phyloP scores from a whole-genome alignment of 2,113 vertebrate genomes.

The Lota lota region DNA sequence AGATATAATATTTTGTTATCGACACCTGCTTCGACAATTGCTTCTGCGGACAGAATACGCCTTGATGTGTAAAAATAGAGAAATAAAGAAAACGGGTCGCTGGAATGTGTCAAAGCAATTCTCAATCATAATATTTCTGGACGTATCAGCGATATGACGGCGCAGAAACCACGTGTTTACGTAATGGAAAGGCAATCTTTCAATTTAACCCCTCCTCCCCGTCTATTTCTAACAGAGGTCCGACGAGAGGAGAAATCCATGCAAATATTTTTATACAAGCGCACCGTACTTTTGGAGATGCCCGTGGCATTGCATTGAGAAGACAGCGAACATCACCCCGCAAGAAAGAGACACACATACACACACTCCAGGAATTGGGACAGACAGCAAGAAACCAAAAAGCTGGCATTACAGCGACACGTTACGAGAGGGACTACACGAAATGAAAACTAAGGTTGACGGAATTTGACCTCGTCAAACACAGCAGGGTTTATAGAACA shows the following conservation, averaged over 20 bases:
- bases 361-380: conserved; percentile 50
- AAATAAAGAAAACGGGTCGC: no score
- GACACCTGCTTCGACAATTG: no score
- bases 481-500: conserved; percentile 50
- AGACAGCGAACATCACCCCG: conserved; percentile 32
- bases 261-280: conserved; percentile 50
- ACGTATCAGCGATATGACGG: conserved; percentile 79
- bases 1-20: no score
- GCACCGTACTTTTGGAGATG: conserved; percentile 65
- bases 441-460: conserved; percentile 64
- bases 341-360: conserved; percentile 21
- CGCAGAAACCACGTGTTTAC: conserved; percentile 87
- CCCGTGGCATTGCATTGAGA: conserved; percentile 58
- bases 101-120: no score
- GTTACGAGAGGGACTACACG: conserved; percentile 68
- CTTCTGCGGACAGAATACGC: no score
- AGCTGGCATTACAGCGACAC: conserved; percentile 60
- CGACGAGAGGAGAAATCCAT: conserved; percentile 75
- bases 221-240: conserved; percentile 76
- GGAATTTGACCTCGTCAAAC: conserved; percentile 71
- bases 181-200: conserved; percentile 86
- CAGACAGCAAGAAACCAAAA: conserved; percentile 35
- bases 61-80: no score
- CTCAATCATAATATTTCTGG: conserved; percentile 24
- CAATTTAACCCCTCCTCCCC: conserved; percentile 79